These are phyloP conservation scores for Ceriagrion tenellum DNA, from an alignment of 2,888 invertebrate genomes.

Conservation along the genomic window DNA sequence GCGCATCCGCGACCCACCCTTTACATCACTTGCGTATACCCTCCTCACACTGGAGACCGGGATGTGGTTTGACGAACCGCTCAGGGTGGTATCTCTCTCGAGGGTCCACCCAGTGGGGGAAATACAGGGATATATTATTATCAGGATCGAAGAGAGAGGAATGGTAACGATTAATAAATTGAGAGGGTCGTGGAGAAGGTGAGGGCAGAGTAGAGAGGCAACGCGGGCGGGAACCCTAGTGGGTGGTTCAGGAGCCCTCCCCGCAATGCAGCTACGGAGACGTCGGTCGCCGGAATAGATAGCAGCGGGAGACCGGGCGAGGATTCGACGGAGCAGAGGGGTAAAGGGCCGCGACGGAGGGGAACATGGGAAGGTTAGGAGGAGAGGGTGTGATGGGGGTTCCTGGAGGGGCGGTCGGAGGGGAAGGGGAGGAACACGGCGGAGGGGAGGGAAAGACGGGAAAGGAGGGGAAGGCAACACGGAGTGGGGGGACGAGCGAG, in stretches of 20 bases:
- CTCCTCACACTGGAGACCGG: neutral
- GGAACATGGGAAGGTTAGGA: neutral
- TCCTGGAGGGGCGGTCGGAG: neutral
- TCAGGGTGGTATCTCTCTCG: neutral
- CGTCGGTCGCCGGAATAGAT: conserved; percentile 43
- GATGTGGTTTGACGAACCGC: neutral
- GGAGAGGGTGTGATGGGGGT: neutral
- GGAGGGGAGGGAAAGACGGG: neutral
- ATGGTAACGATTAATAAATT: neutral
- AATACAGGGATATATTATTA: neutral
- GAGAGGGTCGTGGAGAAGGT: neutral
- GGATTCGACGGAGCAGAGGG: neutral
- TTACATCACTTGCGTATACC: neutral
- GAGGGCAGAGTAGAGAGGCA: neutral
- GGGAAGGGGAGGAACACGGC: too few species aligned
- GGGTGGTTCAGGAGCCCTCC: conserved; percentile 6
- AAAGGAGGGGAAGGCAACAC: neutral
- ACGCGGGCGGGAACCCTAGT: neutral
- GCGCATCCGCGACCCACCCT: neutral
- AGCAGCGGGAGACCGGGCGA: neutral
- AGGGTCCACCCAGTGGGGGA: neutral
- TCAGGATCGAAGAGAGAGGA: neutral
- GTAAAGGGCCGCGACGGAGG: neutral
- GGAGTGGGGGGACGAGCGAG: neutral
- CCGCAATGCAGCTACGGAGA: conserved; percentile 63